Conservation (phyloP, 2,113 vertebrate genomes). For the Stercorarius parasiticus region DNA sequence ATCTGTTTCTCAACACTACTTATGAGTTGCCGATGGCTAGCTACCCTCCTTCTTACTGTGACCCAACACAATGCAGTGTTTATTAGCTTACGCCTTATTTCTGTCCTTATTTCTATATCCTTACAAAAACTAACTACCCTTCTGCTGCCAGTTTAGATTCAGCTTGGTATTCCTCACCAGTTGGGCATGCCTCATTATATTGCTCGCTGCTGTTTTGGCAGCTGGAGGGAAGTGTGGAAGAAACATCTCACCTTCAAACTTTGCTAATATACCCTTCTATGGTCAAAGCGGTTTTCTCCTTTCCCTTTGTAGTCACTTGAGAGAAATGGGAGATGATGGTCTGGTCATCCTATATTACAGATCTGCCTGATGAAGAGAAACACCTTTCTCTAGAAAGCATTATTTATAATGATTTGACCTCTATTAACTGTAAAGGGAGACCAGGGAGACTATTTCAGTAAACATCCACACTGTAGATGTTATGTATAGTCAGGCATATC, state of each 20-base stretch:
- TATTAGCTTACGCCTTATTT: neutral
- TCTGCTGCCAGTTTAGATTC: accelerated
- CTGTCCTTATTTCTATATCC: neutral
- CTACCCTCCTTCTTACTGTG: neutral
- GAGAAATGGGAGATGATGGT: neutral
- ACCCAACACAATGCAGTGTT: neutral
- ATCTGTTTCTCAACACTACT: neutral
- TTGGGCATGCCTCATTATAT: too few species aligned
- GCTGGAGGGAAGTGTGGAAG: neutral
- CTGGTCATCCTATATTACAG: neutral
- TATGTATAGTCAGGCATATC: neutral
- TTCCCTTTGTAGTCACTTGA: neutral
- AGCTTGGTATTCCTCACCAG: neutral
- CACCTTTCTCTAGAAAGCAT: accelerated
- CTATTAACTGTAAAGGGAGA: neutral
- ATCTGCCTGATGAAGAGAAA: neutral
- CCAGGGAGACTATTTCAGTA: neutral
- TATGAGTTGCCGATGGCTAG: neutral
- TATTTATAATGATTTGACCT: neutral
- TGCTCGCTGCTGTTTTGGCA: neutral
- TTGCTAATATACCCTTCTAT: accelerated
- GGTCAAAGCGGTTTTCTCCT: too few species aligned
- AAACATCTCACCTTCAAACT: neutral
- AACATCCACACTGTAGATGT: neutral
- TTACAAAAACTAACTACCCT: neutral